Base-by-base conservation (phyloP, 2,888 invertebrate species). In the Drosophila buzzatii region DNA sequence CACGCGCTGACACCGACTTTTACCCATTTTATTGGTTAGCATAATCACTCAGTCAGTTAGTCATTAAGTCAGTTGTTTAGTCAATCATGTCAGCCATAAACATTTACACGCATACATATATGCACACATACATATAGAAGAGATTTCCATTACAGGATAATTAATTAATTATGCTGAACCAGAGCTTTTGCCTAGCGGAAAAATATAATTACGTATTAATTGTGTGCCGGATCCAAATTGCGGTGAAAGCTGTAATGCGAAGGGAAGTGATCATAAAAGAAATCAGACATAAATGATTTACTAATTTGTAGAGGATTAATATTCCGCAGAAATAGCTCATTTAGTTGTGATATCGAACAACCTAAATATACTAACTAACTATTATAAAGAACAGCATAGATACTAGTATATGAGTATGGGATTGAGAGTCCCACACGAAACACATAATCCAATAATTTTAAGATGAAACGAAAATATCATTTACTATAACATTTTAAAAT, bases 1-100 rank as follows among this genome's bases (percentile, higher is more conserved):
- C 63, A 89, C 87, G 65, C 70, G 77, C 79, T 82, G 87, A 75
- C 82, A 89, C 89, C 61, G 70, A 72, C 44, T 70, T 73, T 76
- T 58, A 6, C 33, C 27, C 37, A 14, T 52, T 62, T 68, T 59
- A 73, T 67, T 55, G 55, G 42, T 57, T 51, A 44, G 64, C 75
- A 70, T 68, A 77, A 65, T 68, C 64, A 62, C 41, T 61, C 44
- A 65, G 73, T 65, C 33, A 53, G 73, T 73, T 63, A 44, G 53
- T 55, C 59, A 60, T 72, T 68, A 68, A 62, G 62, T 53, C 53
- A 18, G 65, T 18, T 55, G 49, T 71, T 61, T 70, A 79, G 74
- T 80, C 77, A 77, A 72, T 82, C 77, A 82, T 73, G 73, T 66
- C 72, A 45, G 45, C 41, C 35, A 35, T 45, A 41, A 27, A 16